Evolutionary conservation across 2,113 vertebrate genomes (phyloP), one percentile per base, ranked within the genome.

Genomic region (Eolophus roseicapilla): DNA sequence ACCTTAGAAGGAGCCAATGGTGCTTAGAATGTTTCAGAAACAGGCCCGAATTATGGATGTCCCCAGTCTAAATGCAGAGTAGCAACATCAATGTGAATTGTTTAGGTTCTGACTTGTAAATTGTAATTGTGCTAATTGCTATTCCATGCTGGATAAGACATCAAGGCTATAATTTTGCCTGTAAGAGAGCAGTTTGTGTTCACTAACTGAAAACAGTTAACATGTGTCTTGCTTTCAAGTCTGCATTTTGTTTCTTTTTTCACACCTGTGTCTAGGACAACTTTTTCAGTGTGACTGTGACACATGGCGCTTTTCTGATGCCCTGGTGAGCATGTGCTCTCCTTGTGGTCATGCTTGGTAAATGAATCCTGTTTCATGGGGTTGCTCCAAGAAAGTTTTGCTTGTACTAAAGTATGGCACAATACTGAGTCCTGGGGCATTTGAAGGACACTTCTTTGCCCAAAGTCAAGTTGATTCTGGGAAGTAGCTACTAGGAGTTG

Each of bases 81-180:
- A 74, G 86, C 68, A 95, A 82, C 86, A 19, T 1, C 65, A 88
- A 43, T 2, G 7, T 68, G 35, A 33, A 23, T 82, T 71, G 41
- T 82, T 92, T 60, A 75, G 83, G 74, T 79, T 87, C 39, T 81
- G 69, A 79, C 46, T 82, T 75, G 78, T 57, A 75, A 65, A 19
- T 63, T 96, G 57, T 86, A 93, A 94, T 96, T 95, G 74, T 82
- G 65, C 90, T 91, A 81, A 94, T 82, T 92, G 70, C 84, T 84
- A 6, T 77, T 79, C 70, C 80, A 0, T 55, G 78, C 82, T 68
- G 73, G 62, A 14, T 44, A 79, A 91, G 37, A 91, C 80, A 82
- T 53, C 64, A 82, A 79, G 87, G 70, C 59, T 92, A 8, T 78
- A 88, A 82, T 87, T 91, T 90, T 92, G 28, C 37, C 65, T 52